phyloP scores from a whole-genome alignment of 2,888 invertebrate species.

The Lucinisca nassula region DNA sequence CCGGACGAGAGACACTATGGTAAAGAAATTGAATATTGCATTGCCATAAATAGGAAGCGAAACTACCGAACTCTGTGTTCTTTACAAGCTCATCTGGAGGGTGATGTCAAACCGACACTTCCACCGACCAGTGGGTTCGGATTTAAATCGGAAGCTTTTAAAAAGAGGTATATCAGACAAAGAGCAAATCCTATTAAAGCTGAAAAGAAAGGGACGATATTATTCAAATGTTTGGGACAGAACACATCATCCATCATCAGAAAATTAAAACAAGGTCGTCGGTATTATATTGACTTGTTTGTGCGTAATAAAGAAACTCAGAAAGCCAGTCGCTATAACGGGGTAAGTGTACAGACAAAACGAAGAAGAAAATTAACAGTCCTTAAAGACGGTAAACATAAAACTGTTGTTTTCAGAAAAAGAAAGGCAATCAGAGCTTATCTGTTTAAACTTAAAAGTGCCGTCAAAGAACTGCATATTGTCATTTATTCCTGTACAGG shows the following conservation, averaged over 20 bases:
- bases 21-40: conserved; percentile 88
- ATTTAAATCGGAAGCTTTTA: conserved; percentile 81
- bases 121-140: conserved; percentile 83
- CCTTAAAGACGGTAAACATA: conserved; percentile 77
- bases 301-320: conserved; percentile 89
- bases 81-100: conserved; percentile 88
- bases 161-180: conserved; percentile 61
- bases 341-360: conserved; percentile 79
- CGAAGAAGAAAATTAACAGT: conserved; percentile 62
- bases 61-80: conserved; percentile 88
- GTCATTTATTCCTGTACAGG: conserved; percentile 76
- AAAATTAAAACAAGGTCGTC: conserved; percentile 88
- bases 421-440: conserved; percentile 61
- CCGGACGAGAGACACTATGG: conserved; percentile 74
- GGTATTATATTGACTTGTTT: conserved; percentile 90
- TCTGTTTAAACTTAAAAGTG: conserved; percentile 67
- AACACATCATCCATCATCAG: conserved; percentile 89
- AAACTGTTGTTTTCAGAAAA: conserved; percentile 72
- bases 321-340: conserved; percentile 89
- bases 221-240: conserved; percentile 89
- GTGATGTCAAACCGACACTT: conserved; percentile 84
- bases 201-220: conserved; percentile 79
- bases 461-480: conserved; percentile 66
- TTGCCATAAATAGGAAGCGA: conserved; percentile 89
- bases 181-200: conserved; percentile 75